Conservation (phyloP, 2,888 invertebrate species). For the Pyrgus malvae region DNA sequence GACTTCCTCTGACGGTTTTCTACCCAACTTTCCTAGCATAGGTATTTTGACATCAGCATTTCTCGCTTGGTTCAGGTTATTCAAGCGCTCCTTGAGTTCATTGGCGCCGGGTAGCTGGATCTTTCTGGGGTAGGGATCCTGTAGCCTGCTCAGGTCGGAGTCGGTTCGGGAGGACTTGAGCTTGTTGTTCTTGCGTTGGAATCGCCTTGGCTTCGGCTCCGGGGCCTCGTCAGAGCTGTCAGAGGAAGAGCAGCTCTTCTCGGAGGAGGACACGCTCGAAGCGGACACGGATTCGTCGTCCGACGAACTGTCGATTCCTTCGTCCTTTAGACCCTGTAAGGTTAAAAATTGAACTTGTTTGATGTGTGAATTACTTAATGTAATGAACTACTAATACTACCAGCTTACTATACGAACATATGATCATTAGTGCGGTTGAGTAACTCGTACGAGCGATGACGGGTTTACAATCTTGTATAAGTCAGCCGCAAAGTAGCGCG, state of each 20-base stretch:
- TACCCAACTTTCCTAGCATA: slow-evolving; percentile 61
- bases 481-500: too few relatives aligned
- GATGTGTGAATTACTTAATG: too few relatives aligned
- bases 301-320: slow-evolving; percentile 78
- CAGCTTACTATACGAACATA: too few relatives aligned
- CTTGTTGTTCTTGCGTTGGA: slow-evolving; percentile 70
- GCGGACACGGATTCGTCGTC: slow-evolving; percentile 72
- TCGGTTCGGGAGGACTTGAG: slow-evolving; percentile 72
- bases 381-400: too few relatives aligned
- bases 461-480: too few relatives aligned
- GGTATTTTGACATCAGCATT: slow-evolving; percentile 62
- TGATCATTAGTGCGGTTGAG: too few relatives aligned
- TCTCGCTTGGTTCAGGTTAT: slow-evolving; percentile 58
- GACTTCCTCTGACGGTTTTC: slow-evolving; percentile 59
- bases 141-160: slow-evolving; percentile 63
- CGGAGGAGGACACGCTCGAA: slow-evolving; percentile 72
- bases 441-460: too few relatives aligned
- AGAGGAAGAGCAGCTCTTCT: slow-evolving; percentile 74
- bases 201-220: slow-evolving; percentile 62
- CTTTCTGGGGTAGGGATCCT: slow-evolving; percentile 52
- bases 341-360: too few relatives aligned
- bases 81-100: slow-evolving; percentile 52
- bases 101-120: slow-evolving; percentile 53
- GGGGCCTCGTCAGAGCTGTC: slow-evolving; percentile 69
- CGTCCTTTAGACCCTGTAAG: slow-evolving; percentile 75